Percentiles rank a stretch among this genome's conserved stretches.
These are phyloP conservation scores for Colistium nudipinnis DNA, from an alignment of 2,113 vertebrate genomes.

Conservation along the genomic window DNA sequence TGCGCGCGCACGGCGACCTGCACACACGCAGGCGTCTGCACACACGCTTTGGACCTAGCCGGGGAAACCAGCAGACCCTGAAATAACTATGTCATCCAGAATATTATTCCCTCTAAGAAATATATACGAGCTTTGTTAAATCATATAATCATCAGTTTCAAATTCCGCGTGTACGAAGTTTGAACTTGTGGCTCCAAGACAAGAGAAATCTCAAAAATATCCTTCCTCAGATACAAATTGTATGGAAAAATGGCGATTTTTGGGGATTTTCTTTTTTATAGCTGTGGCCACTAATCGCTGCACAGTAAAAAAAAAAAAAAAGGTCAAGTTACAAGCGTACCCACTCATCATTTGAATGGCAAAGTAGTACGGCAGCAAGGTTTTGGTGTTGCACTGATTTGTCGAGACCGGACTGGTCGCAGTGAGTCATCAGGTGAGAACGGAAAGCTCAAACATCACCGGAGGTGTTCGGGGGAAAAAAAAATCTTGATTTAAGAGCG, in stretches of 20 bases:
- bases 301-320: constrained; percentile 7
- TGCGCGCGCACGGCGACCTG: constrained; percentile 12
- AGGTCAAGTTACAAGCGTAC: background rate
- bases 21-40: background rate
- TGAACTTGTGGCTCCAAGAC: background rate
- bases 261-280: background rate
- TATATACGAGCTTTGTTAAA: constrained; percentile 28
- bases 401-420: constrained; percentile 33
- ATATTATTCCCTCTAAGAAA: constrained; percentile 53
- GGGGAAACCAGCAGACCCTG: constrained; percentile 46
- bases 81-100: constrained; percentile 58
- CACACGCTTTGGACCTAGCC: constrained; percentile 46
- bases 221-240: constrained; percentile 35
- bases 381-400: constrained; percentile 1
- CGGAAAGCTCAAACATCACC: constrained; percentile 22
- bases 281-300: constrained; percentile 6
- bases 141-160: constrained; percentile 53
- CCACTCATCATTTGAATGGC: constrained; percentile 26
- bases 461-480: background rate
- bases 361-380: constrained; percentile 18
- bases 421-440: constrained; percentile 56
- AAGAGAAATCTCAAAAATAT: constrained; percentile 1
- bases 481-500: constrained; percentile 37
- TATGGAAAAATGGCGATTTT: constrained; percentile 2
- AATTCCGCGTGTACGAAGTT: constrained; percentile 23